A percentile compares a stretch with the other conserved stretches of the same genome.
Conservation (phyloP, 2,113 vertebrate genomes). For the Epinephelus moara region DNA sequence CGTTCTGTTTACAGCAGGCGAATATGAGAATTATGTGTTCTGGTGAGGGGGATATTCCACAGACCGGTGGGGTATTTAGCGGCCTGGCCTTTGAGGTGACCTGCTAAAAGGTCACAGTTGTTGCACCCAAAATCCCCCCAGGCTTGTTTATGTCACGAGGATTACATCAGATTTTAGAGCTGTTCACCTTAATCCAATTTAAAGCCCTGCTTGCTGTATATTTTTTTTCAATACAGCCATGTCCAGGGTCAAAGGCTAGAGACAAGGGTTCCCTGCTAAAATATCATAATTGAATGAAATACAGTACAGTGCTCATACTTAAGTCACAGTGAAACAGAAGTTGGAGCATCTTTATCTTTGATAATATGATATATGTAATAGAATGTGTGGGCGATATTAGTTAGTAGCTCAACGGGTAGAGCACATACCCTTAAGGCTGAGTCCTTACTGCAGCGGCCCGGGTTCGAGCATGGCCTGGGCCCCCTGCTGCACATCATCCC, state of each 20-base stretch:
- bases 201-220: slow-evolving; percentile 2
- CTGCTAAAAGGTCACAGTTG: slow-evolving; percentile 43
- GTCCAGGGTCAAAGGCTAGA: neutral
- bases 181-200: slow-evolving; percentile 8
- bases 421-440: too few species aligned
- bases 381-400: neutral
- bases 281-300: neutral
- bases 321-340: neutral
- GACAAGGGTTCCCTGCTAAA: neutral
- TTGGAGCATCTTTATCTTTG: neutral
- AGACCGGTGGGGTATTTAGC: slow-evolving; percentile 29
- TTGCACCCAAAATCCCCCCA: slow-evolving; percentile 15
- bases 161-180: slow-evolving; percentile 38
- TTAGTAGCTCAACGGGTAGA: neutral
- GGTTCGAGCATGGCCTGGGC: too few species aligned
- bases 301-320: neutral
- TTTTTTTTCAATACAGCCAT: slow-evolving; percentile 3
- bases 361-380: neutral
- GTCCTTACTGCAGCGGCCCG: too few species aligned
- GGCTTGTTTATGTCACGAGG: slow-evolving; percentile 39
- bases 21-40: slow-evolving; percentile 58
- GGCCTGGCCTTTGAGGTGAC: slow-evolving; percentile 34
- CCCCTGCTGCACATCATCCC: too few species aligned
- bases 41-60: slow-evolving; percentile 36
- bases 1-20: slow-evolving; percentile 62